Conservation (phyloP, 2,113 vertebrate species). For the Procavia capensis region DNA sequence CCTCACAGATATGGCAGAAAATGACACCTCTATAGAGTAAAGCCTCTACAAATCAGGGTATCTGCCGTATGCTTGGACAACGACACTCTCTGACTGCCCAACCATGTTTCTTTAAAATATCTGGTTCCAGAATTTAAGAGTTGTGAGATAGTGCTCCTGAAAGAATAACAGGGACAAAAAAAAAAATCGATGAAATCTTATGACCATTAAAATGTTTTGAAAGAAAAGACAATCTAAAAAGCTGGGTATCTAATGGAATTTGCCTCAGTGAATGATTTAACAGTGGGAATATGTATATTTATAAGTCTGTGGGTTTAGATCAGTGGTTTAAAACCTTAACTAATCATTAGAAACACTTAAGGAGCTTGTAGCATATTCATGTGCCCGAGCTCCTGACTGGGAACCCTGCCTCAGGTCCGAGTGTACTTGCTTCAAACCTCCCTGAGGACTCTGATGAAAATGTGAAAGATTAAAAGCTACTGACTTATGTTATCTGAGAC, state of each 20-base stretch:
- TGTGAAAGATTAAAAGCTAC: not conserved
- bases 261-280: no score
- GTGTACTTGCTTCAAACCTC: not conserved
- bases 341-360: no score
- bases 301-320: no score
- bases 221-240: no score
- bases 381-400: no score
- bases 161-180: no score
- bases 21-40: not conserved
- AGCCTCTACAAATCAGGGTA: not conserved
- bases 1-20: not conserved
- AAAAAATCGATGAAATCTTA: no score
- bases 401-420: not conserved
- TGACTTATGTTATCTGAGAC: not conserved
- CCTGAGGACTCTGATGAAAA: not conserved
- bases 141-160: not conserved
- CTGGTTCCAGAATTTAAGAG: not conserved
- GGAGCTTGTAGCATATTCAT: no score
- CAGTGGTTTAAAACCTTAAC: no score
- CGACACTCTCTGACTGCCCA: not conserved
- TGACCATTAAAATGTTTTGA: no score
- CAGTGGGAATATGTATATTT: not conserved
- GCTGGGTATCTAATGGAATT: no score
- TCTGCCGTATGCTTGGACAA: not conserved
- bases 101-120: not conserved